These are phyloP conservation scores for Centropyge bicolor DNA, from an alignment of 2,797 vertebrate species.

Conservation along the genomic window DNA sequence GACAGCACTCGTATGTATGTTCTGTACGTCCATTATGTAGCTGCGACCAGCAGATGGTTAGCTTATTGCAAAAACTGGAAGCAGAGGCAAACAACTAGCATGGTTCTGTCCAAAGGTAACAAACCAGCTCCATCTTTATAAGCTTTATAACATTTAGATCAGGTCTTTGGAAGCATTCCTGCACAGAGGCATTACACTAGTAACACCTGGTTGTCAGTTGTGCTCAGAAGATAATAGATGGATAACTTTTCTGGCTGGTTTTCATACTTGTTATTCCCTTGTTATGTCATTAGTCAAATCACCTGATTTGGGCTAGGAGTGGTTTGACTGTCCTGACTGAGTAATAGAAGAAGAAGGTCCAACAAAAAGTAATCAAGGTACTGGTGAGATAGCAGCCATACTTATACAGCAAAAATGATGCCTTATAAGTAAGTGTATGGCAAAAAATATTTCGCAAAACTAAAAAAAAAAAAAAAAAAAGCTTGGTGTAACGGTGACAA, in stretches of 20 bases:
- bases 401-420: neutral
- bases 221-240: neutral
- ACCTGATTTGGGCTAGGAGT: neutral
- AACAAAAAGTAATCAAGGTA: neutral
- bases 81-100: neutral
- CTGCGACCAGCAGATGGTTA: neutral
- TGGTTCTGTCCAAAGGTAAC: neutral
- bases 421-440: neutral
- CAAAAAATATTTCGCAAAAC: neutral
- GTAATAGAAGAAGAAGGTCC: neutral
- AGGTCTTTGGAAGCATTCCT: neutral
- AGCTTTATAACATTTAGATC: too few relatives aligned
- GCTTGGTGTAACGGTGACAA: neutral
- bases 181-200: too few relatives aligned
- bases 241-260: neutral
- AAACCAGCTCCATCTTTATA: neutral
- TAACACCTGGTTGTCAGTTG: neutral
- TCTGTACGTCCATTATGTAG: neutral
- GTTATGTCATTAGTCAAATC: neutral
- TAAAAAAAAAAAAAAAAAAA: too few relatives aligned
- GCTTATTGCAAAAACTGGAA: neutral
- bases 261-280: neutral
- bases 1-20: neutral
- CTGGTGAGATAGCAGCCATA: neutral
- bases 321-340: neutral